Evolutionary conservation across 1,140 invertebrate genomes (phyloP).

Genomic region (Drosophila sp.): DNA sequence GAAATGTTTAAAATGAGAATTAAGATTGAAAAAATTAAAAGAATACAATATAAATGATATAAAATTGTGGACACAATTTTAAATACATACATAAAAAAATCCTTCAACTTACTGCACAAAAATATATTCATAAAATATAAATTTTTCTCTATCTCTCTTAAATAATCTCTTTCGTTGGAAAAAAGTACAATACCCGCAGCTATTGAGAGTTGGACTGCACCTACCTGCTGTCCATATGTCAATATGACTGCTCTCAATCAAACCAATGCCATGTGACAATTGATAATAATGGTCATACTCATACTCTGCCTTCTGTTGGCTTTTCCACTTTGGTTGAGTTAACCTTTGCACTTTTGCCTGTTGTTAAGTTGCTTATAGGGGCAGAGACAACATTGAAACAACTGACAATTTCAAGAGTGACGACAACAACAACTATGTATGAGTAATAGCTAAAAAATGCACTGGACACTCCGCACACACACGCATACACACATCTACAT

Average conservation of each 20-base stretch:
- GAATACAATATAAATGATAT: background rate
- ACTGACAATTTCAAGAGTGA: conserved; percentile 43
- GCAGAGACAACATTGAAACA: conserved; percentile 26
- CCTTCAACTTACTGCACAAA: too few species aligned
- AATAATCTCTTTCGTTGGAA: background rate
- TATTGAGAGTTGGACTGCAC: background rate
- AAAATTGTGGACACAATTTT: too few species aligned
- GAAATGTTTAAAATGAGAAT: background rate
- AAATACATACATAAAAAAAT: too few species aligned
- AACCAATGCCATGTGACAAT: conserved; percentile 32
- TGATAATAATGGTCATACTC: conserved; percentile 27
- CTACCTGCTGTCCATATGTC: conserved; percentile 23
- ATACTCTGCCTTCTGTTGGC: conserved; percentile 24
- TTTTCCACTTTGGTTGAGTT: conserved; percentile 48
- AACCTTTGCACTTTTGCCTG: conserved; percentile 44
- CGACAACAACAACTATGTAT: conserved; percentile 36
- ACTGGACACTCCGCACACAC: conserved; percentile 35
- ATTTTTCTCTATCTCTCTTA: background rate
- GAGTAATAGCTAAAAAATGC: conserved; percentile 69
- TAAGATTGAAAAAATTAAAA: background rate
- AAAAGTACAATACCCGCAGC: background rate
- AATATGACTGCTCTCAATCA: conserved; percentile 27
- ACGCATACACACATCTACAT: conserved; percentile 32
- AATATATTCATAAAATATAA: background rate
- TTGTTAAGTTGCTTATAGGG: conserved; percentile 48